Evolutionary conservation across 2,888 invertebrate species (phyloP).

Genomic region (Plusia festucae): DNA sequence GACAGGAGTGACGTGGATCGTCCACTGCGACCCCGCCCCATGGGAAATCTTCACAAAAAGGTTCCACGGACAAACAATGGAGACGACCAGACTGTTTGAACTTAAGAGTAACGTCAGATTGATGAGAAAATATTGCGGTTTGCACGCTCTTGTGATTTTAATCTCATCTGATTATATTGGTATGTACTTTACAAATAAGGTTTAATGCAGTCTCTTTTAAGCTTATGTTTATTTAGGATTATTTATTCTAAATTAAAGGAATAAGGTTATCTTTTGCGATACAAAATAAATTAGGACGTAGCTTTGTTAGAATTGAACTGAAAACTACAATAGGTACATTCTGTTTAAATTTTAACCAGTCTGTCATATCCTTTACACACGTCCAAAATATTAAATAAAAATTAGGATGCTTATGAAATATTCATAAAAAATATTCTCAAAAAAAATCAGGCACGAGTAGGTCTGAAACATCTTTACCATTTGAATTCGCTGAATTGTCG

Average conservation of each 20-base stretch:
- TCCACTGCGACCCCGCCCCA: constrained; percentile 69
- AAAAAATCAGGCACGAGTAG: background rate
- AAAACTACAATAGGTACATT: background rate
- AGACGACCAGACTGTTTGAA: constrained; percentile 71
- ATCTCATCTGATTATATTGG: constrained; percentile 42
- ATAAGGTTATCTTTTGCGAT: background rate
- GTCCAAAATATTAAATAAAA: no score
- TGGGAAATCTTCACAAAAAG: constrained; percentile 86
- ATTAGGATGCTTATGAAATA: no score
- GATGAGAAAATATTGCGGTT: constrained; percentile 50
- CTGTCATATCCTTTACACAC: no score
- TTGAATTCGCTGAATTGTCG: constrained; percentile 53
- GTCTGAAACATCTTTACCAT: constrained; percentile 56
- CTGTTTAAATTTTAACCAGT: background rate
- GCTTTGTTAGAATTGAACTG: background rate
- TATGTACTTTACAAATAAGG: constrained; percentile 23
- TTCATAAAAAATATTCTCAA: background rate
- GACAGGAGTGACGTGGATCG: constrained; percentile 78
- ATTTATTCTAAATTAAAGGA: background rate
- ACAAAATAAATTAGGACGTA: background rate
- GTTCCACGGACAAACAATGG: constrained; percentile 80
- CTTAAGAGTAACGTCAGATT: constrained; percentile 60
- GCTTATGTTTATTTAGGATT: background rate
- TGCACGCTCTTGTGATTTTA: constrained; percentile 48
- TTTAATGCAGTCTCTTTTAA: background rate